Evolutionary conservation across 1,140 invertebrate genomes (phyloP).

Genomic region (Hypothenemus hampei): DNA sequence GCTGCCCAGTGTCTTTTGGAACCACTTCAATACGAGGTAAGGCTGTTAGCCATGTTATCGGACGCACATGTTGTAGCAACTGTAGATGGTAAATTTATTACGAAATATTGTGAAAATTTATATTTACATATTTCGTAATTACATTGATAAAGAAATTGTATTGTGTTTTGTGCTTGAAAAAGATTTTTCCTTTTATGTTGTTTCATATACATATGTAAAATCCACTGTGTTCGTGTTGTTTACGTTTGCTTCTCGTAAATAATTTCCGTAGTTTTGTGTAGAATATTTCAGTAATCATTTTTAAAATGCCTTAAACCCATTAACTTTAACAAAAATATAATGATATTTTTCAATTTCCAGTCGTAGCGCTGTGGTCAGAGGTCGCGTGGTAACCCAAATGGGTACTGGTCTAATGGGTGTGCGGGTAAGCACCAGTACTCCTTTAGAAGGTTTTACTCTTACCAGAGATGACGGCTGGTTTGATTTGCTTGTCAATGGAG

Average conservation of each 20-base stretch:
- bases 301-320: too few species aligned
- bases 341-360: slow-evolving; percentile 52
- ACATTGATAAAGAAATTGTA: too few species aligned
- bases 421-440: slow-evolving; percentile 83
- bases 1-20: slow-evolving; percentile 94
- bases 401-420: slow-evolving; percentile 92
- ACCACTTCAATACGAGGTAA: slow-evolving; percentile 97
- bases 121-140: too few species aligned
- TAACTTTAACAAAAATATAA: not conserved
- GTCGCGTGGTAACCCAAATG: slow-evolving; percentile 83
- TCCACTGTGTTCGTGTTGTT: slow-evolving; percentile 29
- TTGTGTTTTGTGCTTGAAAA: not conserved
- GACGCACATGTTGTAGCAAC: slow-evolving; percentile 2
- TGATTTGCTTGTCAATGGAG: slow-evolving; percentile 95
- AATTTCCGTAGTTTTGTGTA: not conserved
- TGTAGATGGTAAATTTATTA: not conserved
- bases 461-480: slow-evolving; percentile 91
- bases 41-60: slow-evolving; percentile 36
- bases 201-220: too few species aligned
- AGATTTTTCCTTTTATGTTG: slow-evolving; percentile 6
- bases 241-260: slow-evolving; percentile 22
- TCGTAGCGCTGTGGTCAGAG: slow-evolving; percentile 92
- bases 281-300: too few species aligned
- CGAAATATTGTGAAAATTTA: not conserved
- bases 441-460: slow-evolving; percentile 88